Evolutionary conservation across 2,797 vertebrate genomes (phyloP).

Genomic region (Gallirallus australis): DNA sequence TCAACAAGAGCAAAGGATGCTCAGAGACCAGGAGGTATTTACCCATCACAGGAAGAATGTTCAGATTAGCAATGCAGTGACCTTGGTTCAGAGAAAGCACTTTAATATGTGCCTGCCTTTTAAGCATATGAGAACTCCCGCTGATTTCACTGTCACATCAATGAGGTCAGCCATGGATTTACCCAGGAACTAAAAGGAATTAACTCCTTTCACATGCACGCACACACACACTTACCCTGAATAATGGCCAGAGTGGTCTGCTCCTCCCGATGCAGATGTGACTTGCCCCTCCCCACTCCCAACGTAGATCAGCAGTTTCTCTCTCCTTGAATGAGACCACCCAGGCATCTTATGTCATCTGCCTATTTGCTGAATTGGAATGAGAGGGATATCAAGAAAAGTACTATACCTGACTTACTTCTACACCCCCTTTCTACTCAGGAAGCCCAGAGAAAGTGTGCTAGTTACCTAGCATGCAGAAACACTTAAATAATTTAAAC

Average conservation of each 20-base stretch:
- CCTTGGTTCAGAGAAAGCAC: slow-evolving; percentile 36
- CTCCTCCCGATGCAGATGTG: not conserved
- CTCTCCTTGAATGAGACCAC: not conserved
- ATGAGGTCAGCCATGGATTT: slow-evolving; percentile 45
- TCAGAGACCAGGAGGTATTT: slow-evolving; percentile 8
- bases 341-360: not conserved
- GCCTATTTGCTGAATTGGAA: not conserved
- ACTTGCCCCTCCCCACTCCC: not conserved
- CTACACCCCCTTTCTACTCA: not conserved
- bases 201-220: slow-evolving; percentile 12
- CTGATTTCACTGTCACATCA: slow-evolving; percentile 55
- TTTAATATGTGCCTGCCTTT: slow-evolving; percentile 5
- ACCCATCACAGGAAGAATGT: slow-evolving; percentile 23
- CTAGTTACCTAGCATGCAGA: not conserved
- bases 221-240: not conserved
- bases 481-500: slow-evolving; percentile 38
- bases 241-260: not conserved
- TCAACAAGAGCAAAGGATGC: not conserved
- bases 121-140: slow-evolving; percentile 6
- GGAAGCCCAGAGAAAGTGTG: not conserved
- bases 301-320: not conserved
- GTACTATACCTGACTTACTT: not conserved
- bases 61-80: slow-evolving; percentile 34
- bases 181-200: slow-evolving; percentile 46
- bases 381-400: not conserved